A percentile compares a stretch with the other conserved stretches of the same genome.
Evolutionary conservation across 2,113 vertebrate species (phyloP).

Genomic region (Oceanites oceanicus): DNA sequence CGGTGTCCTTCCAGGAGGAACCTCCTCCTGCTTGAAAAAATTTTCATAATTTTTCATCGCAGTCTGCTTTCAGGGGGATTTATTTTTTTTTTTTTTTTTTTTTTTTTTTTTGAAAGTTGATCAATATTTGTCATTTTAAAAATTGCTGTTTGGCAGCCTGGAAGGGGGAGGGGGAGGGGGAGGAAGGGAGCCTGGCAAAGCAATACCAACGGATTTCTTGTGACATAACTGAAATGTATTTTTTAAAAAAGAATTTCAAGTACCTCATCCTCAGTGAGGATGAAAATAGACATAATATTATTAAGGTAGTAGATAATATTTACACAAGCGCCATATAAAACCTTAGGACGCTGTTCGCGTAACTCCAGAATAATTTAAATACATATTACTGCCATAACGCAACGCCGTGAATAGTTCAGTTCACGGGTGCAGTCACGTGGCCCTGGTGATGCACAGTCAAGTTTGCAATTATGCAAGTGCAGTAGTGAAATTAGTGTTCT

Average conservation of each 20-base stretch:
- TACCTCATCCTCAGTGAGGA: not conserved
- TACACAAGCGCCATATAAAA: not conserved
- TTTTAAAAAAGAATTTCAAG: not conserved
- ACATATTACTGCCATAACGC: not conserved
- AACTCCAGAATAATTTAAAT: conserved; percentile 27
- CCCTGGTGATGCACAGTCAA: not conserved
- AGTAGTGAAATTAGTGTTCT: not conserved
- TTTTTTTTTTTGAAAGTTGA: not conserved
- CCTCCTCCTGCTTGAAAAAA: not conserved
- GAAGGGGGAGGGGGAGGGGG: not conserved
- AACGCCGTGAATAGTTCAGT: not conserved
- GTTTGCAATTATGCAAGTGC: not conserved
- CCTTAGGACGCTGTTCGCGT: not conserved
- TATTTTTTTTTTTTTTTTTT: not conserved
- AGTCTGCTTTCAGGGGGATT: not conserved
- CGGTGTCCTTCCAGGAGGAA: not conserved
- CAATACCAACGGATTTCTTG: not conserved
- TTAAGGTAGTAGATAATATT: conserved; percentile 33
- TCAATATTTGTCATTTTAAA: conserved; percentile 41
- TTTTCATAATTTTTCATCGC: not conserved
- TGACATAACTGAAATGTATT: not conserved
- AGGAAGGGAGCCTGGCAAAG: not conserved
- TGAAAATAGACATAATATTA: conserved; percentile 28
- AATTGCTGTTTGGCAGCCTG: not conserved
- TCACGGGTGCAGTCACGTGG: not conserved